phyloP scores from a whole-genome alignment of 2,113 vertebrate genomes.

The Colinus virginianus region DNA sequence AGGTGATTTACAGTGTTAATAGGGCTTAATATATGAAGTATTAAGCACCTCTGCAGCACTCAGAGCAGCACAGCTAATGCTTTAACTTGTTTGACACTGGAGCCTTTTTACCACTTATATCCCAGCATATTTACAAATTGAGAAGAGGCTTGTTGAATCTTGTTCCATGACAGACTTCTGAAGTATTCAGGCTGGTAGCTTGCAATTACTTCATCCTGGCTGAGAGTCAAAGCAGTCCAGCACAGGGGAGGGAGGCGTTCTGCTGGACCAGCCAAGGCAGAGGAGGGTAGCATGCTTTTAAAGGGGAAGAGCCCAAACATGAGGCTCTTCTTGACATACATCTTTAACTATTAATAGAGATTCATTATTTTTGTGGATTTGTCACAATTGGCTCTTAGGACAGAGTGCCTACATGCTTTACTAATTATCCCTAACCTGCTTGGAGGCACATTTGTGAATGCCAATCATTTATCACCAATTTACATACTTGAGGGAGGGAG shows the following conservation, averaged over 20 bases:
- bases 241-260: background rate
- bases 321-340: constrained; percentile 25
- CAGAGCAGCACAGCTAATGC: constrained; percentile 30
- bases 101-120: constrained; percentile 64
- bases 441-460: constrained; percentile 73
- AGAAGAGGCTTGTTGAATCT: constrained; percentile 73
- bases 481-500: constrained; percentile 48
- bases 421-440: constrained; percentile 79
- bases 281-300: background rate
- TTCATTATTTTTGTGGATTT: constrained; percentile 75
- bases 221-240: constrained; percentile 43
- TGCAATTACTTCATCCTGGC: constrained; percentile 70
- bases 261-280: constrained; percentile 58
- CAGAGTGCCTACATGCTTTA: constrained; percentile 67
- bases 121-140: constrained; percentile 69
- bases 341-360: constrained; percentile 75
- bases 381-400: constrained; percentile 71
- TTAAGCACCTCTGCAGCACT: background rate
- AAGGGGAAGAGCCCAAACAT: constrained; percentile 27
- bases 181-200: constrained; percentile 58
- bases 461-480: constrained; percentile 75
- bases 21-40: background rate
- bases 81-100: constrained; percentile 71
- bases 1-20: constrained; percentile 42
- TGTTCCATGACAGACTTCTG: constrained; percentile 61